These are phyloP conservation scores for Gopherus evgoodei DNA, from an alignment of 2,113 vertebrate species.

Conservation along the genomic window DNA sequence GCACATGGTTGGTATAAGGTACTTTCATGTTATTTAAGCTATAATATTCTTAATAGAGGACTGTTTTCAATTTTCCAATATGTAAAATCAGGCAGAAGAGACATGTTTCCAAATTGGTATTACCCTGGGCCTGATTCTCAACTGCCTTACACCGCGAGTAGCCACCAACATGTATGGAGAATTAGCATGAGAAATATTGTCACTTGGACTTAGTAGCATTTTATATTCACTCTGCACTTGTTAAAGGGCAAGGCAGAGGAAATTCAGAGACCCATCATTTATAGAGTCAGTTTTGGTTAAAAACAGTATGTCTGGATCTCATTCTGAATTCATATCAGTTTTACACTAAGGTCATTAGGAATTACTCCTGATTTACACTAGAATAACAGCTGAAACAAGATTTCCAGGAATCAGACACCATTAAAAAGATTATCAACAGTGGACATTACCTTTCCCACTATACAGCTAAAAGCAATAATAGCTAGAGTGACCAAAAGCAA, in stretches of 20 bases:
- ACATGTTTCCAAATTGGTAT: background rate
- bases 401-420: background rate
- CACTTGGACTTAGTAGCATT: background rate
- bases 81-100: background rate
- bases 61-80: background rate
- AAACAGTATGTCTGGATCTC: background rate
- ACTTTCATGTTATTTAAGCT: background rate
- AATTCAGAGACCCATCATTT: background rate
- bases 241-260: background rate
- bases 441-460: background rate
- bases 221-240: background rate
- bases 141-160: background rate
- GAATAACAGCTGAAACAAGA: background rate
- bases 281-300: background rate
- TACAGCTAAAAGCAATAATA: background rate
- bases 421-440: background rate
- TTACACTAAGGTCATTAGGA: background rate
- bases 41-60: background rate
- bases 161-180: background rate
- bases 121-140: background rate
- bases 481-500: background rate
- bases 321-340: background rate
- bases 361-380: background rate
- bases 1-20: background rate
- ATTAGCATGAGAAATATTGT: background rate